These are phyloP conservation scores for Conopomorpha cramerella DNA, from an alignment of 1,140 invertebrate genomes.

Conservation along the genomic window DNA sequence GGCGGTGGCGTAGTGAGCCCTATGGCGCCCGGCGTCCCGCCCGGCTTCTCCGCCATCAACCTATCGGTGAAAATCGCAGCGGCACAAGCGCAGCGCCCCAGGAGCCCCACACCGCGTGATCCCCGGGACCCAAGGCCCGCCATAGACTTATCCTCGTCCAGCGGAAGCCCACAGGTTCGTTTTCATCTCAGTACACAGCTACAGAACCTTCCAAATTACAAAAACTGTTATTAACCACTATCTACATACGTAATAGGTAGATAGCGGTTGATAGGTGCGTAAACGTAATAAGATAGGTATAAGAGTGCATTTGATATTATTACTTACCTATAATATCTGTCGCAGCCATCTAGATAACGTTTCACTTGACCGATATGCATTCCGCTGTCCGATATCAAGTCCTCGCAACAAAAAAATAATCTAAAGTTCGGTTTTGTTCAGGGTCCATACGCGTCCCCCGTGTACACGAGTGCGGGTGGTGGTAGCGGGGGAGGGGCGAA, in stretches of 20 bases:
- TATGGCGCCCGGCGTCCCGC: conserved; percentile 64
- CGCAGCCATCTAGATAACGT: no score
- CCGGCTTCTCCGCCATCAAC: conserved; percentile 82
- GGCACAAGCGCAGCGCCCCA: conserved; percentile 67
- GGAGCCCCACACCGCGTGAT: conserved; percentile 69
- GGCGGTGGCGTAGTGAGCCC: conserved; percentile 52
- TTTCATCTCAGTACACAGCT: conserved; percentile 1
- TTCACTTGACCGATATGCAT: no score
- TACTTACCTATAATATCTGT: no score
- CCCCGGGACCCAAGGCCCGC: conserved; percentile 84
- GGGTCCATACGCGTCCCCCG: conserved; percentile 74
- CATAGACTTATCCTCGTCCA: conserved; percentile 86
- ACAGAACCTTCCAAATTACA: neutral
- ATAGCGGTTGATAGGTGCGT: no score
- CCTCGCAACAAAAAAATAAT: no score
- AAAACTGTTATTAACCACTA: no score
- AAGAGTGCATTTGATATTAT: no score
- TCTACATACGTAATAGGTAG: neutral
- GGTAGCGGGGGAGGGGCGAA: conserved; percentile 66
- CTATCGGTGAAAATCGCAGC: conserved; percentile 84
- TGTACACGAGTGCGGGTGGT: conserved; percentile 62
- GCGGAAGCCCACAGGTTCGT: conserved; percentile 80
- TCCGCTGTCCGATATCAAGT: no score
- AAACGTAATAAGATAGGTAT: no score
- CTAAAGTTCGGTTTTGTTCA: conserved; percentile 41